phyloP scores from a whole-genome alignment of 2,113 vertebrate species.

The Corythaixoides concolor region DNA sequence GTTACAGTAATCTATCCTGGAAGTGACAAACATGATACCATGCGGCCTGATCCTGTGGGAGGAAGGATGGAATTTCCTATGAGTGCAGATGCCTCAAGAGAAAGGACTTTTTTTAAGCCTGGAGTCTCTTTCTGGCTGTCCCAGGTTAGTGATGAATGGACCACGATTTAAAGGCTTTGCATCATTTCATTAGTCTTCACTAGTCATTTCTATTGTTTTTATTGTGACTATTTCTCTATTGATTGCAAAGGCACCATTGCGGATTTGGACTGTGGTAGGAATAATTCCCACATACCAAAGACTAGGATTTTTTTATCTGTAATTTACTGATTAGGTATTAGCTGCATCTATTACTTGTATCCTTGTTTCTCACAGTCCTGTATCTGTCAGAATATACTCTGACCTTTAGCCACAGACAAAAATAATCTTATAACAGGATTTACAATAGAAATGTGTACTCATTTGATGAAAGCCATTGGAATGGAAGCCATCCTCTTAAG shows the following conservation, averaged over 20 bases:
- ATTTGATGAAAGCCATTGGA: neutral
- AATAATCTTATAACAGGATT: neutral
- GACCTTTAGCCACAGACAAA: neutral
- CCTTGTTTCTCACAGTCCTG: neutral
- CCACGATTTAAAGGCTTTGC: neutral
- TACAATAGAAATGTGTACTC: neutral
- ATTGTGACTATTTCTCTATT: neutral
- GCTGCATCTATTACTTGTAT: neutral
- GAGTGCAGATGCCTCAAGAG: neutral
- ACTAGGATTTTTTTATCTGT: neutral
- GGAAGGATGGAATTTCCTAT: conserved; percentile 48
- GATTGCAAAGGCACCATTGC: neutral
- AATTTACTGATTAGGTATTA: neutral
- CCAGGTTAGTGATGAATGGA: neutral
- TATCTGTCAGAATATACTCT: neutral
- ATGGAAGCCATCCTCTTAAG: neutral
- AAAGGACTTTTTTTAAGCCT: neutral
- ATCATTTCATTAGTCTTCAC: neutral
- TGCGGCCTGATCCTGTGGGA: conserved; percentile 14
- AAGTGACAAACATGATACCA: conserved; percentile 30
- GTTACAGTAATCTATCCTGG: conserved; percentile 46
- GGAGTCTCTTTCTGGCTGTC: neutral
- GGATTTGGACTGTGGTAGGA: neutral
- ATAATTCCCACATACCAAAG: neutral
- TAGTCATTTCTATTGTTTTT: neutral